Base-by-base conservation (phyloP, 1,140 invertebrate species). In the Portunus trituberculatus region DNA sequence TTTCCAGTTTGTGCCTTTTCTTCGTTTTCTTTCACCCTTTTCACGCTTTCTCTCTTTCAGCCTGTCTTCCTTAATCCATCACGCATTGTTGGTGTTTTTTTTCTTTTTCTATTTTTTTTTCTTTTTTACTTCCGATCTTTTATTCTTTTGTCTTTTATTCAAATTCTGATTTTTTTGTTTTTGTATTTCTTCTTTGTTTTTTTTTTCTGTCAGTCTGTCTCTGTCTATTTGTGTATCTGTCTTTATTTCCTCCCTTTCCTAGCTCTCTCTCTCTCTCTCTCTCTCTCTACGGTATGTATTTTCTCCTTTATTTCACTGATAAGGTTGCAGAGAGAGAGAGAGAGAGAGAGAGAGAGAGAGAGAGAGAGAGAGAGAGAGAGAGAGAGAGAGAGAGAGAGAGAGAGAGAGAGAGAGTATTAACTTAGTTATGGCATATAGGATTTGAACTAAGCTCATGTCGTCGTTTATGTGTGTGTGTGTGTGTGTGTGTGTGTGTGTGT, bases 291-390 rank as follows among this genome's bases (percentile, higher is more conserved):
- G 10, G 52, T 20, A 59, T 59, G 52, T 4, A 59, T 59, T 14
- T 59, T 59, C 12, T 0, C 1, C 12, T 59, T 59, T 1, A 59
- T 59, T 14, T 59, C 10, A 59, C 39, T 12, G 52, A 76, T 12
- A 76, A 1, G 20, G 20, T 20, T 12, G 20, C 12, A 76, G 67
- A 76, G 67, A 76, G 67, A 76, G 67, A 76, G 67, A 76, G 67
- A 76, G 67, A 76, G 67, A 76, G 67, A 76, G 67, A 76, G 67
- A 76, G 67, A 76, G 67, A 76, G 67, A 76, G 67, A 76, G 67
- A 76, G 67, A 76, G 67, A 76, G 67, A 76, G 67, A 76, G 67
- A 76, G 67, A 76, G 52, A 59, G 52, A 59, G 52, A 59, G 52
- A 59, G 52, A 59, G 52, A 59, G 52, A 59, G 52, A 59, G 52